These are phyloP conservation scores for Teleogryllus occipitalis DNA, from an alignment of 1,140 invertebrate genomes.

Conservation along the genomic window DNA sequence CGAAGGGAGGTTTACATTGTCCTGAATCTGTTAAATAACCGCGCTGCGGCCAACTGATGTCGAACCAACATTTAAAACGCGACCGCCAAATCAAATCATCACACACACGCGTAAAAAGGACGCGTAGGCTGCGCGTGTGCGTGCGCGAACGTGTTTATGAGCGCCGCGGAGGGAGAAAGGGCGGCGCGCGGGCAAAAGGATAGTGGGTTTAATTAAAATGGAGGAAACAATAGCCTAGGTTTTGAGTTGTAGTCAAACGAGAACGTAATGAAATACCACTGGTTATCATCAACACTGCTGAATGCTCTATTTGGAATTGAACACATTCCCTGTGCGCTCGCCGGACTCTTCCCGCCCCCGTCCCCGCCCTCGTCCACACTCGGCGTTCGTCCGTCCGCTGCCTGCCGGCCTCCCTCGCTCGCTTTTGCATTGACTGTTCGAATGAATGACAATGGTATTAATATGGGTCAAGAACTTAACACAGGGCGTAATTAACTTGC, in stretches of 20 bases:
- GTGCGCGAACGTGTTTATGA: background rate
- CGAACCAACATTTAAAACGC: conserved; percentile 14
- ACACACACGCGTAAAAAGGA: background rate
- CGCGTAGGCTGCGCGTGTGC: background rate
- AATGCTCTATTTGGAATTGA: conserved; percentile 5
- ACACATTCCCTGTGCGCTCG: background rate
- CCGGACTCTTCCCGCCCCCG: no score
- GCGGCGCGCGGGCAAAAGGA: background rate
- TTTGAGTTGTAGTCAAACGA: background rate
- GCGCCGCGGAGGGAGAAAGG: background rate
- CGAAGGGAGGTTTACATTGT: background rate
- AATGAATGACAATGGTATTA: background rate
- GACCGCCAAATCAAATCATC: conserved; percentile 17
- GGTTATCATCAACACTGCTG: background rate
- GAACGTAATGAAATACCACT: conserved; percentile 8
- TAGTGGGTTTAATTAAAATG: background rate
- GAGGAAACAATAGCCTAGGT: conserved; percentile 3
- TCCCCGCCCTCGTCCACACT: no score
- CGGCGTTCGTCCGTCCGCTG: background rate
- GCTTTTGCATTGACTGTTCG: background rate
- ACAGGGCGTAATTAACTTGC: background rate
- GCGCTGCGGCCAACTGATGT: conserved; percentile 12
- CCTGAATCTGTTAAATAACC: conserved; percentile 14
- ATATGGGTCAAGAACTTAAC: conserved; percentile 1
- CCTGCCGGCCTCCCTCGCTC: background rate